Evolutionary conservation across 92 coral and sea anemone genomes (phyloP).

Genomic region (Pocillopora grandis): DNA sequence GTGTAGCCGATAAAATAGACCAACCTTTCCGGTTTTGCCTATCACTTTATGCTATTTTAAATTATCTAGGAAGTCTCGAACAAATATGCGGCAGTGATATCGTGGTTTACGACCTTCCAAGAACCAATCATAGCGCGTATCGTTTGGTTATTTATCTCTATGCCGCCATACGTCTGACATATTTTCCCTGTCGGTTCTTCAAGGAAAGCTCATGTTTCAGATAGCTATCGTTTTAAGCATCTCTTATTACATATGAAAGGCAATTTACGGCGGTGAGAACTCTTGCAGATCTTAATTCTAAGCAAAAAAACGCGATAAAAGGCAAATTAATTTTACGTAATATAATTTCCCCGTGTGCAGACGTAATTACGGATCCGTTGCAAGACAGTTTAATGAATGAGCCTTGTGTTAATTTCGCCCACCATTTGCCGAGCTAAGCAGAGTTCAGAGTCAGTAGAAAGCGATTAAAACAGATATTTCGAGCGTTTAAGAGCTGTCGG

Average conservation of each 20-base stretch:
- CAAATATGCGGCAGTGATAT: neutral
- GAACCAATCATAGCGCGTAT: neutral
- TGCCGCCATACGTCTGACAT: conserved; percentile 1
- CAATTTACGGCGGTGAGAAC: neutral
- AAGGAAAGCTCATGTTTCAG: neutral
- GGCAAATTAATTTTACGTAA: neutral
- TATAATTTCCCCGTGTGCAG: conserved; percentile 3
- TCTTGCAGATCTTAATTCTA: neutral
- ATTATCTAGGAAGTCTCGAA: neutral
- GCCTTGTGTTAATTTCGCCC: neutral
- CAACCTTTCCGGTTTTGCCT: conserved; percentile 5
- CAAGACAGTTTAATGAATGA: conserved; percentile 8
- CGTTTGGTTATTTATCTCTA: neutral
- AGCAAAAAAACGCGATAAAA: conserved; percentile 7
- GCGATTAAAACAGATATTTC: neutral
- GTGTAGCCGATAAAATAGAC: neutral
- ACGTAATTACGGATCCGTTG: conserved; percentile 1
- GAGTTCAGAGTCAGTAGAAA: neutral
- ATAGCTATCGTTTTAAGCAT: neutral
- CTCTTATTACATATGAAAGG: conserved; percentile 1
- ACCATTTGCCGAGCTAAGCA: neutral
- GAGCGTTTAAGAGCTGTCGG: neutral
- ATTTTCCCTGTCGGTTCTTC: conserved; percentile 23
- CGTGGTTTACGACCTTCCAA: neutral
- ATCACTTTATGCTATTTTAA: neutral